Base-by-base conservation (phyloP, 1,140 invertebrate species). In the Theocolax elegans region DNA sequence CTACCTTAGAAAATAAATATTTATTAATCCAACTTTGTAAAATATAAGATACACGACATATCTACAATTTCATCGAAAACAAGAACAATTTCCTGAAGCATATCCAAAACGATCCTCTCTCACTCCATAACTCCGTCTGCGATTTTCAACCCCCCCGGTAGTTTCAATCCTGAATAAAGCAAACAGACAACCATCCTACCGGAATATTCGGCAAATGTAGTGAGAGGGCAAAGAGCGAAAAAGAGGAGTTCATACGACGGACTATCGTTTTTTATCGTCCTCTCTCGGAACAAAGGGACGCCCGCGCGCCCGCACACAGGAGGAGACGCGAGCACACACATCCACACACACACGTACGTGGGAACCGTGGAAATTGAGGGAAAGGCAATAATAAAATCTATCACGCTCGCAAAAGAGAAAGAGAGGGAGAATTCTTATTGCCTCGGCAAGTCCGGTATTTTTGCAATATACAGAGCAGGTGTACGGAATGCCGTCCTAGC, bases 381-480 rank as follows among this genome's bases (percentile, higher is more conserved):
- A 73, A 72, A 75, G 73, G 77, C 78, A 83, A 84, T 82, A 83
- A 83, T 84, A 81, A 83, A 85, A 83, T 60, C 62, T 75, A 81
- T 82, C 78, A 73, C 71, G 44, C 2, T 35, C 31, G 31, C 31
- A 75, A 62, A 59, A 75, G 74, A 73, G 75, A 79, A 73, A 76
- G 78, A 77, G 75, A 81, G 83, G 74, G 78, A 78, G 79, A 83
- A 82, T 80, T 82, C 81, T 84, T 84, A 83, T 82, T 83, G 79
- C 79, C 76, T 74, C 80, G 77, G 81, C 76, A 76, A 82, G 81
- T 82, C 79, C 80, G 77, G 82, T 77, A 80, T 81, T 83, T 85
- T 81, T 81, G 82, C 80, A 85, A 85, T 84, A 84, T 83, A 83
- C 80, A 79, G 79, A 81, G 77, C 83, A 84, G 83, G 81, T 85